A percentile compares a stretch with the other conserved stretches of the same genome.
Evolutionary conservation across 2,797 vertebrate genomes (phyloP).

Genomic region (Emys orbicularis): DNA sequence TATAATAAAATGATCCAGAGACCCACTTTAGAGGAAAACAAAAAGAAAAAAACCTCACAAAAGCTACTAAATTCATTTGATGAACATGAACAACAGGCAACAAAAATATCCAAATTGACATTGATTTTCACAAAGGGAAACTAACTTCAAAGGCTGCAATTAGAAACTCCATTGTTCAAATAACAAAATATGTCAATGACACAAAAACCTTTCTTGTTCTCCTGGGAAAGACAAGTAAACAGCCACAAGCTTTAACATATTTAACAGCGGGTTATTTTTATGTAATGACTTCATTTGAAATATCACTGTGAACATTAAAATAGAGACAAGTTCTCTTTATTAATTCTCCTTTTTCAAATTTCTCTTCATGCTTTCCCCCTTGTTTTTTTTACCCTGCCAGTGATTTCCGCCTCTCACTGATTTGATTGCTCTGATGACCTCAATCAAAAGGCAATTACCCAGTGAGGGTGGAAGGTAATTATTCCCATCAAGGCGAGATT

Average conservation of each 20-base stretch:
- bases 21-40: neutral
- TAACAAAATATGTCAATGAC: neutral
- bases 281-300: conserved; percentile 14
- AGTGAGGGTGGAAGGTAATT: conserved; percentile 89
- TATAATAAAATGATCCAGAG: neutral
- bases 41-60: neutral
- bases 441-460: conserved; percentile 99
- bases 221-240: neutral
- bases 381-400: conserved; percentile 76
- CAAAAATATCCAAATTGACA: neutral
- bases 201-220: neutral
- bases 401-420: conserved; percentile 85
- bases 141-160: neutral
- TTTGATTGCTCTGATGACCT: conserved; percentile 97
- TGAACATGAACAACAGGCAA: neutral
- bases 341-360: conserved; percentile 62
- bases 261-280: conserved; percentile 42
- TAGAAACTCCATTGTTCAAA: conserved; percentile 1
- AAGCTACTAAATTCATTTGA: neutral
- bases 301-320: conserved; percentile 24
- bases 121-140: neutral
- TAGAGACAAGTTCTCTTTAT: conserved; percentile 39
- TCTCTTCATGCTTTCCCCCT: conserved; percentile 53
- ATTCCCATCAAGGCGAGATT: conserved; percentile 87
- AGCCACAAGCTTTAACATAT: neutral